Evolutionary conservation across 2,797 vertebrate genomes (phyloP), one percentile per base, ranked within the genome.

Genomic region (Falco novaeseelandiae): DNA sequence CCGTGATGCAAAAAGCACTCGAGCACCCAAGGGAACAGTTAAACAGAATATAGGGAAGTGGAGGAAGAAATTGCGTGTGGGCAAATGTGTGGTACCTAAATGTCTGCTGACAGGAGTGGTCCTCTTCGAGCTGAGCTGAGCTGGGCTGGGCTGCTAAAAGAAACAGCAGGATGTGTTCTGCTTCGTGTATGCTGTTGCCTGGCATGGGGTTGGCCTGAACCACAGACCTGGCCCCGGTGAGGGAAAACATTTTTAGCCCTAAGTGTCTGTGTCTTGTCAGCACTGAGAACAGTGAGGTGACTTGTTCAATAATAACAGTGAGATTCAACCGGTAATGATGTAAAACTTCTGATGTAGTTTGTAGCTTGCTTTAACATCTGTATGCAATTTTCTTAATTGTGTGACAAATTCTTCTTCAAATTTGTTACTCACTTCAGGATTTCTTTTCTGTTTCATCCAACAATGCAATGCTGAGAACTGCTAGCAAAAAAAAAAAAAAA

Each of bases 131-230:
- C 4, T 30, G 61, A 38, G 38, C 38, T 38, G 38, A 62, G 61
- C 61, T 29, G 26, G 42, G 61, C 61, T 40, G 38, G 42, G 61
- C 61, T 40, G 38, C 20, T 44, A 29, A 66, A 30, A 78, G 54
- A n/a, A 67, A 44, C 8, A 55, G 48, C 30, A 55, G 72, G 59
- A 61, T 1, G 0, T 25, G 22, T 65, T n/a, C 65, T 83, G 20
- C 20, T 54, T 61, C 0, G 0, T 38, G 38, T 0, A 0, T 36
- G 6, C 34, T 49, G 40, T 59, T 73, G 34, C 59, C 73, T 62
- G 73, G 32, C 3, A 2, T 58, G 57, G 44, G 44, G 20, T 4
- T 74, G 62, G 54, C 42, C 55, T 46, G 44, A 76, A 59, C 22
- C 12, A 14, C 4, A 38, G 52, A 21, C 27, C 63, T 49, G 58